Conservation (phyloP, 2,113 vertebrate genomes). For the Pterocles burchelli region DNA sequence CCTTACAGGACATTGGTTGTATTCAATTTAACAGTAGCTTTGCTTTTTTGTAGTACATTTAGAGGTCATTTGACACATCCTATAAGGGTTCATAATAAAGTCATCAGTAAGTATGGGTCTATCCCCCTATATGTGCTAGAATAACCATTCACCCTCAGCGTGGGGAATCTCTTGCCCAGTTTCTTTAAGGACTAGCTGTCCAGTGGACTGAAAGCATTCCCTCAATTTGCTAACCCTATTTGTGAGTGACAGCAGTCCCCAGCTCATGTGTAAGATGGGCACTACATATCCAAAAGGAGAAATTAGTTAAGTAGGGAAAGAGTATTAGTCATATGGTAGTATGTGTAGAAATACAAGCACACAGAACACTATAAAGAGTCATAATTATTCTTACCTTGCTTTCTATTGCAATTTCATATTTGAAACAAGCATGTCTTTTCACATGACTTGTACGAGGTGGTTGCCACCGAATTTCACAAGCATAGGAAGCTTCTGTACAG, state of each 20-base stretch:
- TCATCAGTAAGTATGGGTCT: neutral
- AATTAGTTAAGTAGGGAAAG: neutral
- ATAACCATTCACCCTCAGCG: neutral
- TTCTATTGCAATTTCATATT: constrained; percentile 52
- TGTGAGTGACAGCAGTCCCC: neutral
- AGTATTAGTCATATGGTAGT: neutral
- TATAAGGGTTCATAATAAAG: neutral
- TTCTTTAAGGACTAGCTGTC: neutral
- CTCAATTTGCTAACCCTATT: neutral
- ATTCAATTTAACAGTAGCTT: neutral
- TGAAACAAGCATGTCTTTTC: accelerated
- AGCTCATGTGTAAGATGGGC: neutral
- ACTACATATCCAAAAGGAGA: neutral
- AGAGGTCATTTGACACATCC: neutral
- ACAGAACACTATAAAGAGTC: neutral
- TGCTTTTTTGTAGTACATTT: neutral
- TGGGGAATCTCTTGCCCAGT: neutral
- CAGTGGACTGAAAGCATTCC: neutral
- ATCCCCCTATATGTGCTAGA: neutral
- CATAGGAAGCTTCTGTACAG: neutral
- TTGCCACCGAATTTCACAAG: constrained; percentile 28
- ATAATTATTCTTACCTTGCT: constrained; percentile 24
- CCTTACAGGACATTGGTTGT: neutral
- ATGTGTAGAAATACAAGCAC: neutral
- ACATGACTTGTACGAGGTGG: neutral